Base-by-base conservation (phyloP, 2,113 vertebrate species). In the Turnix velox region DNA sequence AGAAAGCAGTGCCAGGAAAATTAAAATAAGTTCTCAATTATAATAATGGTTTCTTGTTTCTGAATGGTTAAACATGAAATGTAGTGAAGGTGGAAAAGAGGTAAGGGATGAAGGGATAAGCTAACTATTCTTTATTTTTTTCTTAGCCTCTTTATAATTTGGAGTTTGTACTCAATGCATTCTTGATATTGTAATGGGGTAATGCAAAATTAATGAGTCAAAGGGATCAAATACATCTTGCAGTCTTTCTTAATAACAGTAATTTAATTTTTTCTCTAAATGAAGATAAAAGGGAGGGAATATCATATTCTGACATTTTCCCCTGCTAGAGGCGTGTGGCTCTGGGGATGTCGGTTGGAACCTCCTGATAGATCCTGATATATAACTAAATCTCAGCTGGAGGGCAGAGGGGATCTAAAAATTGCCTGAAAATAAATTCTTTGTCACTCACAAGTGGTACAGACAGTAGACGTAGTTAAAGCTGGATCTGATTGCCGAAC, bases 391-490 rank as follows among this genome's bases (percentile, higher is more conserved):
- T 49, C n/a, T 14, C 52, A 57, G 18, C 23, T 45, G 49, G 12
- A 68, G 43, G 19, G 42, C 19, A 81, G 31, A 73, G 13, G 23
- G 54, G 33, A 88, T 89, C 62, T 89, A 89, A 95, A 92, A 89
- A 91, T 82, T 92, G 62, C 58, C 49, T 61, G 81, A 79, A 95
- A 89, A 95, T 4, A 65, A 89, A n/a, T 75, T 92, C 52, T 92
- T 28, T 88, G 54, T 87, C 65, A 87, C 20, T 49, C 79, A 40
- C n/a, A 66, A 89, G 49, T 48, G 1, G 16, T 46, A 66, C 43
- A 76, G 75, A 48, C 33, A 59, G 28, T 30, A 72, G 62, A 76
- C 71, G 85, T 76, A 89, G 54, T 54, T 89, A 94, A 79, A 92
- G 51, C 58, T 62, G 22, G 39, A 51, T 83, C 16, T 0, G 6